A percentile compares a stretch with the other conserved stretches of the same genome.
These are phyloP conservation scores for Hipposideros armiger DNA, from an alignment of 2,113 vertebrate genomes.

Conservation along the genomic window DNA sequence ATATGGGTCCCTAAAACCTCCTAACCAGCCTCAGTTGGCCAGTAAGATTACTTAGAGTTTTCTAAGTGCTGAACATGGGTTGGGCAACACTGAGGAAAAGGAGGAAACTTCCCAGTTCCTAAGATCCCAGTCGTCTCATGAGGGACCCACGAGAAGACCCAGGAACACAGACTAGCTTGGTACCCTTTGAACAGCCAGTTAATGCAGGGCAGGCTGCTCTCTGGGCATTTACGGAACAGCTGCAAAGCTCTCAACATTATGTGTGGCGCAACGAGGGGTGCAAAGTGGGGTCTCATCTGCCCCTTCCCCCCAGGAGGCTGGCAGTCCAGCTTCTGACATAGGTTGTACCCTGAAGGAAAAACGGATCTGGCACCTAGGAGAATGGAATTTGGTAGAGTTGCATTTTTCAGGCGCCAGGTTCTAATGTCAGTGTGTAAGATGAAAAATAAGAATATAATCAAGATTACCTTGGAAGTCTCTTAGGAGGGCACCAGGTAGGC, in stretches of 20 bases:
- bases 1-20: background rate
- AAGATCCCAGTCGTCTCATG: background rate
- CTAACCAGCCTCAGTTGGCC: slow-evolving; percentile 30
- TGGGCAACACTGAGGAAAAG: background rate
- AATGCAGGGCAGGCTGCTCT: background rate
- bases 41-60: background rate
- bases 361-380: background rate
- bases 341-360: background rate
- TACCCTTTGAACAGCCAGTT: background rate
- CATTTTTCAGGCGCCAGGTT: background rate
- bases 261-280: background rate
- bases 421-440: background rate
- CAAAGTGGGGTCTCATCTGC: background rate
- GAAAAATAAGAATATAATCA: slow-evolving; percentile 21
- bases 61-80: background rate
- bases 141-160: background rate
- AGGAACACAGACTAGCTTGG: background rate
- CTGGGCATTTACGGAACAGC: background rate
- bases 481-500: background rate
- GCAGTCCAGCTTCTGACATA: background rate
- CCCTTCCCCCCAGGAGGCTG: background rate
- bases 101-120: background rate
- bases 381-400: slow-evolving; percentile 3
- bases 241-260: background rate
- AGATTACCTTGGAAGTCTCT: background rate